phyloP scores from a whole-genome alignment of 2,888 invertebrate genomes.

The Tridacna gigas region DNA sequence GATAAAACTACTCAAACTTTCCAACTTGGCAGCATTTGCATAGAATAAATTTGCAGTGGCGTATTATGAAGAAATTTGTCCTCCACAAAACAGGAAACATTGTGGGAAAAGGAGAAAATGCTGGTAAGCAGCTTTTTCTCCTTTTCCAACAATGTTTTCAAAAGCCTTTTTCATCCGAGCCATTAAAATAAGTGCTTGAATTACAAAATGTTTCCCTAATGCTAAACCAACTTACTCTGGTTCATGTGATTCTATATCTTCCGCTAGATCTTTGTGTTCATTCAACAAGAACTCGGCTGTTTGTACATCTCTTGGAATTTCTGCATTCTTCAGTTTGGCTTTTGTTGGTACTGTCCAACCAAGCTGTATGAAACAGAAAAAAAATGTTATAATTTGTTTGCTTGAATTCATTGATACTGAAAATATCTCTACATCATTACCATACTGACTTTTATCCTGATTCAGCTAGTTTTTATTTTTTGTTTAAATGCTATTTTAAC shows the following conservation, averaged over 20 bases:
- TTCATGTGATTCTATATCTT: slow-evolving; percentile 95
- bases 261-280: slow-evolving; percentile 94
- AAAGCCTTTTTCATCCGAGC: neutral
- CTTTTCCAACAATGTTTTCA: neutral
- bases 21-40: no score
- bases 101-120: neutral
- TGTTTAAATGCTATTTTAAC: no score
- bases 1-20: no score
- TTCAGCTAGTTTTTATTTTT: no score
- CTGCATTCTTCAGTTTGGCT: slow-evolving; percentile 78
- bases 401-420: no score
- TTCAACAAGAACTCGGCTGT: slow-evolving; percentile 96
- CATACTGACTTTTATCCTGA: no score
- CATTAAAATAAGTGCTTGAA: neutral
- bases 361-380: slow-evolving; percentile 62
- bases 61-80: no score
- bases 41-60: no score
- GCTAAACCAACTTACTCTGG: slow-evolving; percentile 89
- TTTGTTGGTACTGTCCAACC: slow-evolving; percentile 78
- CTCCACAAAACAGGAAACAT: neutral
- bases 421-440: no score
- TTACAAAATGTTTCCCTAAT: neutral
- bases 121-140: neutral
- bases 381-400: no score
- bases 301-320: slow-evolving; percentile 88